Percentiles rank a stretch among this genome's conserved stretches.
Conservation (phyloP, 2,113 vertebrate genomes). For the Tetrax tetrax region DNA sequence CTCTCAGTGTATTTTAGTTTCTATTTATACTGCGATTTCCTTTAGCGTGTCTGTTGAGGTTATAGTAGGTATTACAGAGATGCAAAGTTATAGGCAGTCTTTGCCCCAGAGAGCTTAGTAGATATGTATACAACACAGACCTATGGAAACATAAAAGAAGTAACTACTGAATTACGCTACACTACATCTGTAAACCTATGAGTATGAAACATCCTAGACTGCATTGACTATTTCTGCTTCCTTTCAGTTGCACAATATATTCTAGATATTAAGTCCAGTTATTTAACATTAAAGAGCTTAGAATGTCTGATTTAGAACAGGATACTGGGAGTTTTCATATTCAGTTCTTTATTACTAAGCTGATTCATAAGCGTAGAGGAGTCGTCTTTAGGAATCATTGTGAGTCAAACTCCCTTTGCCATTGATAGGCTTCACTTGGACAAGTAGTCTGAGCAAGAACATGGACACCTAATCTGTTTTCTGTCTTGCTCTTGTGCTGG, state of each 20-base stretch:
- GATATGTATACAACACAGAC: not conserved
- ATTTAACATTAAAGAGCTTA: not conserved
- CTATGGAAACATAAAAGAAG: not conserved
- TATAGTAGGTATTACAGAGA: not conserved
- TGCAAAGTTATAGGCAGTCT: not conserved
- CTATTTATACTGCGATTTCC: constrained; percentile 11
- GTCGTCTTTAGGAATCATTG: not conserved
- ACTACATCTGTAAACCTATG: not conserved
- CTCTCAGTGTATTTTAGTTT: not conserved
- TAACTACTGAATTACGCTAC: not conserved
- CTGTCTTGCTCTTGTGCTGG: not conserved
- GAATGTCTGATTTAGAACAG: not conserved
- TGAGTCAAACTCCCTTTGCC: not conserved
- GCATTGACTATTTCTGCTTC: not conserved
- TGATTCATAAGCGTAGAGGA: not conserved
- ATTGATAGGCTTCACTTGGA: not conserved
- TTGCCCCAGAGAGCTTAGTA: not conserved
- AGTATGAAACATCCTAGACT: not conserved
- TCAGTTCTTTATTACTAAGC: not conserved
- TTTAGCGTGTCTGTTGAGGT: not conserved
- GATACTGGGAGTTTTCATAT: not conserved
- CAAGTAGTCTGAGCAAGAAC: not conserved
- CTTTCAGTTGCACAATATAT: not conserved
- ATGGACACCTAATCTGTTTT: not conserved
- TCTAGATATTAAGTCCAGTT: not conserved